phyloP scores from a whole-genome alignment of 2,888 invertebrate species.

The Uropetala carovei region DNA sequence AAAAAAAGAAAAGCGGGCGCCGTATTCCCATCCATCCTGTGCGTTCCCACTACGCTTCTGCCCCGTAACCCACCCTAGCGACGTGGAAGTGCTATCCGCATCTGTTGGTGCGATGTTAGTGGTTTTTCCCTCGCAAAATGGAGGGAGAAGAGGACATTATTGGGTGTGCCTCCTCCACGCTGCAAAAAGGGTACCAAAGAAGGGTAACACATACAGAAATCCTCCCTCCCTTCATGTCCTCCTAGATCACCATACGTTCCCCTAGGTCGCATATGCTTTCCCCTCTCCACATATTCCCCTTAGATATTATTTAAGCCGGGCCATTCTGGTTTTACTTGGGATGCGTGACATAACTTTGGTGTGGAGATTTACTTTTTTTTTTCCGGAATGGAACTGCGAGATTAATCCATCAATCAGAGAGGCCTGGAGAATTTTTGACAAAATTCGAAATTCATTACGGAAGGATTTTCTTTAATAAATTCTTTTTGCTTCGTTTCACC shows the following conservation, averaged over 20 bases:
- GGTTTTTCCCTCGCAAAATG: slow-evolving; percentile 46
- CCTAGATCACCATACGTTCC: slow-evolving; percentile 14
- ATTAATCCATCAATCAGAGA: too few relatives aligned
- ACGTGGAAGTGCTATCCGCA: slow-evolving; percentile 57
- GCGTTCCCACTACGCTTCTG: slow-evolving; percentile 42
- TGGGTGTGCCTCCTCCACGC: background rate
- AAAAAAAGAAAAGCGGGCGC: slow-evolving; percentile 6
- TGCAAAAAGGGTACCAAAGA: background rate
- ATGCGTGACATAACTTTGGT: too few relatives aligned
- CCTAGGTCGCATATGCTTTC: background rate
- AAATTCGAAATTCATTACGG: too few relatives aligned
- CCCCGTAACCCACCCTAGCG: background rate
- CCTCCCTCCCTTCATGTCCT: background rate
- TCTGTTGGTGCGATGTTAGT: slow-evolving; percentile 64
- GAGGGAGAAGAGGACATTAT: background rate
- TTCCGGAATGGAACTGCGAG: too few relatives aligned
- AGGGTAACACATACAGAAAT: background rate
- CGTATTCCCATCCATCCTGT: slow-evolving; percentile 23
- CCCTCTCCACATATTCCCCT: background rate
- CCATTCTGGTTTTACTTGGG: background rate
- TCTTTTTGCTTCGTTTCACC: too few relatives aligned
- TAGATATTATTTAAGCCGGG: background rate
- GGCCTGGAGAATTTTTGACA: too few relatives aligned
- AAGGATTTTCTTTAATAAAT: too few relatives aligned
- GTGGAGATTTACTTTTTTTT: too few relatives aligned